Conservation (phyloP, 2,888 invertebrate genomes). For the Orthosia cruda region DNA sequence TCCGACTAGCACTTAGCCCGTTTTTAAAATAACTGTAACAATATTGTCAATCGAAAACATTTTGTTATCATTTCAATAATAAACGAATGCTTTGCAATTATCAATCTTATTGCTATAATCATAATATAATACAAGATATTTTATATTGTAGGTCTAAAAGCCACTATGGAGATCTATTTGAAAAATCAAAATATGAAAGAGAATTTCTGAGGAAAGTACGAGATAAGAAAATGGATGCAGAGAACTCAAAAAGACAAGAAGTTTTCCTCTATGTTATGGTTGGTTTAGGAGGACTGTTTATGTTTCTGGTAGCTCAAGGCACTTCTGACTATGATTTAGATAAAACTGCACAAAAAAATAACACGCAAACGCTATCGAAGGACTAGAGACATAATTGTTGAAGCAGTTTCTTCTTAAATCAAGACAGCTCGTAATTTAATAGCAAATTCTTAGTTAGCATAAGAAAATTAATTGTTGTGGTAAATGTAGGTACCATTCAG, state of each 20-base stretch:
- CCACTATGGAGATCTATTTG: conserved; percentile 89
- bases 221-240: conserved; percentile 64
- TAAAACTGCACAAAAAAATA: conserved; percentile 22
- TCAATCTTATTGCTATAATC: too few relatives aligned
- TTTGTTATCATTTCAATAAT: too few relatives aligned
- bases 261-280: conserved; percentile 75
- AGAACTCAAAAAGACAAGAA: conserved; percentile 76
- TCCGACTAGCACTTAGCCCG: too few relatives aligned
- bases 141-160: conserved; percentile 85
- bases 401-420: conserved; percentile 7
- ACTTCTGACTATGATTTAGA: conserved; percentile 80
- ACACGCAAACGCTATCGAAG: not conserved
- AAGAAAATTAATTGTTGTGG: conserved; percentile 21
- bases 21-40: not conserved
- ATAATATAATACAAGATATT: not conserved
- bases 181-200: conserved; percentile 78
- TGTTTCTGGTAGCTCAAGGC: conserved; percentile 76
- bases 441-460: conserved; percentile 27
- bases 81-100: not conserved
- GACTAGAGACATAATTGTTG: not conserved
- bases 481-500: conserved; percentile 10
- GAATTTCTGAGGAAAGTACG: conserved; percentile 72
- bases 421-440: conserved; percentile 3
- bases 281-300: conserved; percentile 73
- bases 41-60: not conserved